Conservation (phyloP, 2,113 vertebrate genomes). For the Rhagologus leucostigma region DNA sequence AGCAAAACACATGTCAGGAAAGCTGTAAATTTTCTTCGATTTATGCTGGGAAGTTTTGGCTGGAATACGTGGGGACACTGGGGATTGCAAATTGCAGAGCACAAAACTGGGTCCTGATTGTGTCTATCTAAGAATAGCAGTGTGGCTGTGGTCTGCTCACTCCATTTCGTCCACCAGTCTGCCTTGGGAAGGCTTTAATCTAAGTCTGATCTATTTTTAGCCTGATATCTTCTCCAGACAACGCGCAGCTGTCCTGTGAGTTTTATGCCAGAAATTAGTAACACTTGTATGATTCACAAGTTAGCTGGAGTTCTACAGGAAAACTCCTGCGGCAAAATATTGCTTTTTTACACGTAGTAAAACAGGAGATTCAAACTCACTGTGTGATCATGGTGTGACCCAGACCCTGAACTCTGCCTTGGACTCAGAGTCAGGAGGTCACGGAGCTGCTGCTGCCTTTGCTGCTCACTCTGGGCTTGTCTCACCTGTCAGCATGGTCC, state of each 20-base stretch:
- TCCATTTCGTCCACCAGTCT: conserved; percentile 26
- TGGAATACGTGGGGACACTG: neutral
- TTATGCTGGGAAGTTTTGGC: conserved; percentile 48
- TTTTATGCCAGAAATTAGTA: conserved; percentile 51
- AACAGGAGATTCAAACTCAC: neutral
- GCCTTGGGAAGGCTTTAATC: conserved; percentile 62
- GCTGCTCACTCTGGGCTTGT: neutral
- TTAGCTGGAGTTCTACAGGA: neutral
- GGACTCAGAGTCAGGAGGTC: neutral
- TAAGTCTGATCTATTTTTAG: conserved; percentile 65
- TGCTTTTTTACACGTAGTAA: neutral
- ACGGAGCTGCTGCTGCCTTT: neutral
- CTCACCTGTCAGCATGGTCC: neutral
- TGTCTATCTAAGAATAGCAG: conserved; percentile 56
- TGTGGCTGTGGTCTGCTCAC: neutral
- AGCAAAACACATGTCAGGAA: conserved; percentile 31
- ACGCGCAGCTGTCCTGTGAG: conserved; percentile 40
- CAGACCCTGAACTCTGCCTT: neutral
- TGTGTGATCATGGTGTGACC: neutral
- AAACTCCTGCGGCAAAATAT: neutral
- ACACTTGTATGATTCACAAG: conserved; percentile 50
- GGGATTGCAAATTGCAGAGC: conserved; percentile 13
- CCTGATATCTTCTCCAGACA: conserved; percentile 63
- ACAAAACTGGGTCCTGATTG: neutral
- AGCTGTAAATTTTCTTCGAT: conserved; percentile 30